A percentile compares a stretch with the other conserved stretches of the same genome.
Evolutionary conservation across 2,797 vertebrate species (phyloP).

Genomic region (Podarcis siculus): DNA sequence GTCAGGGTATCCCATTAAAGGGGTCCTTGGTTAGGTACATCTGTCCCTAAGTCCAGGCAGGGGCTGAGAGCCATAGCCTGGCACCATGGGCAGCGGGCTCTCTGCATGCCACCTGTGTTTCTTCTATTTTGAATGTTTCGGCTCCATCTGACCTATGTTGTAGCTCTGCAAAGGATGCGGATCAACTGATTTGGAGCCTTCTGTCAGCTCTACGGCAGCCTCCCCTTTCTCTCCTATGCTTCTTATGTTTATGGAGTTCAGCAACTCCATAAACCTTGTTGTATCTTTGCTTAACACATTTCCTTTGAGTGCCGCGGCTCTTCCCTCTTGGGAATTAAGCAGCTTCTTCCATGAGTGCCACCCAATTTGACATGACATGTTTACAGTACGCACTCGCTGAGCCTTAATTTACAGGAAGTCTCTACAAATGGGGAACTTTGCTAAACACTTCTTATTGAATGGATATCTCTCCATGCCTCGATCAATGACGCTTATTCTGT

Average conservation of each 20-base stretch:
- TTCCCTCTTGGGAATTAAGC: constrained; percentile 21
- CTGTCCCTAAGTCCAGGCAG: too few relatives aligned
- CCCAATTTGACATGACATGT: constrained; percentile 50
- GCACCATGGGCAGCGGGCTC: too few relatives aligned
- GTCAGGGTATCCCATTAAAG: too few relatives aligned
- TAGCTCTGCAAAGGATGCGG: background rate
- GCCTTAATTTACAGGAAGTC: constrained; percentile 64
- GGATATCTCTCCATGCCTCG: constrained; percentile 64
- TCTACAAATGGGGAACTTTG: constrained; percentile 67
- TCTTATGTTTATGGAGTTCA: background rate
- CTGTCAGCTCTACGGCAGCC: background rate
- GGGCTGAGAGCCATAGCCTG: too few relatives aligned
- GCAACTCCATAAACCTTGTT: constrained; percentile 10
- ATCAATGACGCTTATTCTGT: constrained; percentile 73
- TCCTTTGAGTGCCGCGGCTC: background rate
- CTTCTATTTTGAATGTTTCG: background rate
- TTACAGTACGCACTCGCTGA: constrained; percentile 62
- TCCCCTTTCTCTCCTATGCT: background rate
- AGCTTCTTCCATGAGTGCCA: constrained; percentile 29
- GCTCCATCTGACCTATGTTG: background rate
- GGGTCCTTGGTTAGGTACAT: too few relatives aligned
- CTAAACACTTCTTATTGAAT: constrained; percentile 72
- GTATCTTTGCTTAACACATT: constrained; percentile 15
- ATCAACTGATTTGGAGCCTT: background rate
- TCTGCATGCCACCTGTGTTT: too few relatives aligned